These are phyloP conservation scores for Cryptomyrus ogoouensis DNA, from an alignment of 2,113 vertebrate genomes.

Conservation along the genomic window DNA sequence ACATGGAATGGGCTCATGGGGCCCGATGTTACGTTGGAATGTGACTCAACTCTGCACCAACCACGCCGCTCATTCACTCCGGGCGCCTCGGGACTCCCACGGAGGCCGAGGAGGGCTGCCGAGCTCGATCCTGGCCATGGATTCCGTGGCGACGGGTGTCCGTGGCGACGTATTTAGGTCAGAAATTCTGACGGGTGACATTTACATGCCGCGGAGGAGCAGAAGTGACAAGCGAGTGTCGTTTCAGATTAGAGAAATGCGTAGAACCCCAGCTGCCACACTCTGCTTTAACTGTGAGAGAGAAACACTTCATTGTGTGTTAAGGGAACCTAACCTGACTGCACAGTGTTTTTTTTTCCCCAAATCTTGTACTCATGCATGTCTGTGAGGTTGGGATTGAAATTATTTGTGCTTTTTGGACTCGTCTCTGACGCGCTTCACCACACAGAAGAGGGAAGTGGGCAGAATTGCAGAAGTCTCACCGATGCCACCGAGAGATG, in stretches of 20 bases:
- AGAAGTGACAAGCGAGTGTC: not conserved
- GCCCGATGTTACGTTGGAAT: not conserved
- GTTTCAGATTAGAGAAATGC: not conserved
- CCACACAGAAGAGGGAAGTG: not conserved
- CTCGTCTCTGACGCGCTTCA: constrained; percentile 70
- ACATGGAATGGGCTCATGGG: not conserved
- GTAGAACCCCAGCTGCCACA: not conserved
- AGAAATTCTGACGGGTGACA: not conserved
- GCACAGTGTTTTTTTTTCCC: not conserved
- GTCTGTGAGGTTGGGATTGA: constrained; percentile 69
- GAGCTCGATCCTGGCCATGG: not conserved
- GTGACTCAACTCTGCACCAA: not conserved
- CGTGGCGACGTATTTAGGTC: not conserved
- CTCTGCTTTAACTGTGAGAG: not conserved
- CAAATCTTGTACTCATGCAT: not conserved
- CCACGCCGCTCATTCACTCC: not conserved
- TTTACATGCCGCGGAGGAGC: not conserved
- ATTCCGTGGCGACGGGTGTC: not conserved
- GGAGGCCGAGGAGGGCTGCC: not conserved
- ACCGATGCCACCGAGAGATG: not conserved
- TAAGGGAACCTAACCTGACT: not conserved
- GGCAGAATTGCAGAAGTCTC: not conserved
- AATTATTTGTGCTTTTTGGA: constrained; percentile 92
- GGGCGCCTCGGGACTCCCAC: not conserved
- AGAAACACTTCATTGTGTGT: not conserved